phyloP scores from a whole-genome alignment of 2,113 vertebrate species.

The Pteruthius melanotis region DNA sequence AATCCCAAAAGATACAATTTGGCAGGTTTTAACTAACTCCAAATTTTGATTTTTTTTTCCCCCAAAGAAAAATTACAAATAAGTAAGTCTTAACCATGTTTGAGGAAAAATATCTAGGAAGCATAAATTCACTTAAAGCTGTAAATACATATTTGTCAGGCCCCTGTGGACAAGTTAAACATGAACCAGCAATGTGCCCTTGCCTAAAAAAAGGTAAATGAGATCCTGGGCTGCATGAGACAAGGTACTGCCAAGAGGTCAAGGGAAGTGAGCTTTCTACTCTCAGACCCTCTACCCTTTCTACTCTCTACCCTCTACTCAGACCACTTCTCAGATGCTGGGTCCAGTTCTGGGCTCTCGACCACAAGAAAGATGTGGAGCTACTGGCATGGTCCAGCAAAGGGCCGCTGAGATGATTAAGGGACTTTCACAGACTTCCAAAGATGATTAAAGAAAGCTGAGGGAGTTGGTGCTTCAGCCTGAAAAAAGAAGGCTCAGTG shows the following conservation, averaged over 20 bases:
- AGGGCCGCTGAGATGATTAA: neutral
- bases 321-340: neutral
- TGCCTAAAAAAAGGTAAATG: neutral
- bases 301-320: neutral
- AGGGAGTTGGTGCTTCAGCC: neutral
- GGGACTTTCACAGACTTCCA: neutral
- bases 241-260: neutral
- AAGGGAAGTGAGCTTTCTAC: neutral
- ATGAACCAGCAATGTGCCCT: fast-evolving
- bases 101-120: neutral
- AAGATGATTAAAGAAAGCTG: neutral
- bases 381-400: neutral
- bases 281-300: no score
- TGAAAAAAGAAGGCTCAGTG: neutral
- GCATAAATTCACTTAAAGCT: neutral
- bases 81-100: neutral
- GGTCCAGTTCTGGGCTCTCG: neutral
- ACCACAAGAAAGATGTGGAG: neutral
- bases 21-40: neutral
- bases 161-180: neutral
- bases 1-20: neutral
- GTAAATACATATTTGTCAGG: fast-evolving
- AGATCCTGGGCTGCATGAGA: neutral
- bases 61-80: neutral
- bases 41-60: neutral